Evolutionary conservation across 2,113 vertebrate genomes (phyloP).

Genomic region (Willisornis vidua): DNA sequence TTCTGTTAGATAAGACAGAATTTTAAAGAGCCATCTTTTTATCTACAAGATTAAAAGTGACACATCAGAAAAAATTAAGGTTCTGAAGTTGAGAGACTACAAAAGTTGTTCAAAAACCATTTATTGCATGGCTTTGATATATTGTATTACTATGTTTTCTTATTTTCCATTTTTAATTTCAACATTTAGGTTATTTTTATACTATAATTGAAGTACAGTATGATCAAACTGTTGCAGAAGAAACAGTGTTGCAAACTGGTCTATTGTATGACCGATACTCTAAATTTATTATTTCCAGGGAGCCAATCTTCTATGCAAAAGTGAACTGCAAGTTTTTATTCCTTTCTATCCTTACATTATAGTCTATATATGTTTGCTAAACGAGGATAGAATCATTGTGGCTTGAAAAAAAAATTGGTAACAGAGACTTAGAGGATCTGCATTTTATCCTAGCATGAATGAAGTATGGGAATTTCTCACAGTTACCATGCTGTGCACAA

Average conservation of each 20-base stretch:
- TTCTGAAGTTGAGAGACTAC: not conserved
- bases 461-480: not conserved
- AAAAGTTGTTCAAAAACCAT: not conserved
- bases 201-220: not conserved
- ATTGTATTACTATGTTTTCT: not conserved
- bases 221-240: not conserved
- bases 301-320: not conserved
- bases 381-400: not conserved
- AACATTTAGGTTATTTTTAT: not conserved
- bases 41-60: not conserved
- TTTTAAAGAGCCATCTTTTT: not conserved
- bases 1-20: not conserved
- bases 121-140: not conserved
- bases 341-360: not conserved
- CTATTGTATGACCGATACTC: not conserved
- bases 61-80: not conserved
- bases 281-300: not conserved
- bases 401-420: not conserved
- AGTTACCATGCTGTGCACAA: not conserved
- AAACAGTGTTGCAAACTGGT: not conserved
- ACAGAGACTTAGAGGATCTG: not conserved
- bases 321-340: not conserved
- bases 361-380: not conserved
- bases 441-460: not conserved
- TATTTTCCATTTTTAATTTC: not conserved